Evolutionary conservation across 2,113 vertebrate species (phyloP).

Genomic region (Otolemur garnettii): DNA sequence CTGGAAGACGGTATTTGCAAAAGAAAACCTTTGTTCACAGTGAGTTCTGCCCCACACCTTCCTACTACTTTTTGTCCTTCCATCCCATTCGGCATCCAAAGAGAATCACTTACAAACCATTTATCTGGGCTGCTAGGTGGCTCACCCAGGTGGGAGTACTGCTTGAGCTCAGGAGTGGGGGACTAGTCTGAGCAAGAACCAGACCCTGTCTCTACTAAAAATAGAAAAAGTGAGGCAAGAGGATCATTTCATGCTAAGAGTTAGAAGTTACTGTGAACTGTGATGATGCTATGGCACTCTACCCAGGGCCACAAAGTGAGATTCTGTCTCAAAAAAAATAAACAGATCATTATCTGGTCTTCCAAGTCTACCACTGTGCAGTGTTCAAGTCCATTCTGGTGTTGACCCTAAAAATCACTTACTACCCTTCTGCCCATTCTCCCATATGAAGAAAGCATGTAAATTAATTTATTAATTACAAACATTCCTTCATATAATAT

Average conservation of each 20-base stretch:
- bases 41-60: neutral
- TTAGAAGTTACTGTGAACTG: too few relatives aligned
- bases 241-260: too few relatives aligned
- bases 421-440: neutral
- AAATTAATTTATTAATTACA: conserved; percentile 40
- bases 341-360: neutral
- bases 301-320: too few relatives aligned
- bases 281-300: too few relatives aligned
- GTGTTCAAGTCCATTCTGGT: neutral
- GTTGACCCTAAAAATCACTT: neutral
- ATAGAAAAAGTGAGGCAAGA: too few relatives aligned
- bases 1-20: neutral
- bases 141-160: too few relatives aligned
- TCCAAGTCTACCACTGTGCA: neutral
- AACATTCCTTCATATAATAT: conserved; percentile 44
- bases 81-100: neutral
- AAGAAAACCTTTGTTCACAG: neutral
- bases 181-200: too few relatives aligned
- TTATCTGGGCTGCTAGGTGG: too few relatives aligned
- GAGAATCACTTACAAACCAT: neutral
- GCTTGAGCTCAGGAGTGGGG: too few relatives aligned
- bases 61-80: neutral
- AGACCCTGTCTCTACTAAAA: too few relatives aligned
- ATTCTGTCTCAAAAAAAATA: too few relatives aligned
- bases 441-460: neutral